These are phyloP conservation scores for Aelia acuminata DNA, from an alignment of 2,888 invertebrate species.

Conservation along the genomic window DNA sequence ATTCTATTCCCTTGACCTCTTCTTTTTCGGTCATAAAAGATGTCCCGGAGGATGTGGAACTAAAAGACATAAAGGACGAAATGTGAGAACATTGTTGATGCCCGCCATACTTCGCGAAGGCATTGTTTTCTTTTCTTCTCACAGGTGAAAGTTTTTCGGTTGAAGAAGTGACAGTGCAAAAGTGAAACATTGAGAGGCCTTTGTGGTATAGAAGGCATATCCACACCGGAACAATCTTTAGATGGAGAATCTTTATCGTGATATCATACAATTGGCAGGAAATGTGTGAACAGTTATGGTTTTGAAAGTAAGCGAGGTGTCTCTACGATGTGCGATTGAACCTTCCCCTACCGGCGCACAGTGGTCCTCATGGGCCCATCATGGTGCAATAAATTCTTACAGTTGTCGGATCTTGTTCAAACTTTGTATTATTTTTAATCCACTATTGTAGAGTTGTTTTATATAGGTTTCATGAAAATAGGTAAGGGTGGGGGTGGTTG, in stretches of 20 bases:
- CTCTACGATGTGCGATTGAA: no score
- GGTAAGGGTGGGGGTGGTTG: no score
- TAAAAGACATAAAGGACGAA: not conserved
- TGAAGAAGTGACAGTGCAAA: slow-evolving; percentile 9
- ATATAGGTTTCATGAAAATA: no score
- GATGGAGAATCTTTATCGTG: not conserved
- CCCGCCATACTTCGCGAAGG: not conserved
- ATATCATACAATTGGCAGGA: not conserved
- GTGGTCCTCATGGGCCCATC: no score
- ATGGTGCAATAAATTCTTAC: no score
- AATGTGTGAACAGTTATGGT: no score
- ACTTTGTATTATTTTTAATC: no score
- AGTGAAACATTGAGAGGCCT: not conserved
- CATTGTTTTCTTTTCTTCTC: slow-evolving; percentile 6
- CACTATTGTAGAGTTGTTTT: no score
- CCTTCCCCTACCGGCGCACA: no score
- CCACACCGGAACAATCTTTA: not conserved
- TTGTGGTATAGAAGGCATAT: not conserved
- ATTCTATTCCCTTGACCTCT: not conserved
- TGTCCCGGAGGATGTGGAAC: not conserved
- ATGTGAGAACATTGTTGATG: not conserved
- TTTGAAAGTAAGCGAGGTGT: no score
- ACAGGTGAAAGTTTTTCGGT: not conserved
- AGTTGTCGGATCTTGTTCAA: no score
- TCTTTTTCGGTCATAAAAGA: not conserved